Evolutionary conservation across 2,113 vertebrate genomes (phyloP).

Genomic region (Arvicanthis niloticus): DNA sequence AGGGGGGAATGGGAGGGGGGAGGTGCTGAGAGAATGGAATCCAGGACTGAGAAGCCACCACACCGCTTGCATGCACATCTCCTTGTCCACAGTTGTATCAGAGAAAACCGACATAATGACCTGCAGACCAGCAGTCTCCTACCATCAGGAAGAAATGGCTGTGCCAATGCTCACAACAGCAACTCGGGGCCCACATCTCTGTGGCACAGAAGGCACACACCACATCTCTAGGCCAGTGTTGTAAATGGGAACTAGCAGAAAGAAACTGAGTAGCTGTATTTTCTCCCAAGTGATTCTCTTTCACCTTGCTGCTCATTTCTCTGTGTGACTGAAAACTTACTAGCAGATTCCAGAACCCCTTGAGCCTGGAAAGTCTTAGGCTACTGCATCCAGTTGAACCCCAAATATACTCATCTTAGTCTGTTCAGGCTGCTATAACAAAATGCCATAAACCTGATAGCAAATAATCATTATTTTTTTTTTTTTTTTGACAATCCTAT

Average conservation of each 20-base stretch:
- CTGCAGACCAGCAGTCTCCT: background rate
- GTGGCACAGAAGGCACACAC: background rate
- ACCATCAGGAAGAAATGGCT: background rate
- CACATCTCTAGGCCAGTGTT: background rate
- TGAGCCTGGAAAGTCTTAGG: background rate
- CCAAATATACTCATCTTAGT: background rate
- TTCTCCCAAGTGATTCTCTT: conserved; percentile 4
- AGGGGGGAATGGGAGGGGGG: too few species aligned
- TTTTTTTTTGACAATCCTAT: background rate
- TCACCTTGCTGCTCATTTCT: background rate
- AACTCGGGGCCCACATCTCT: background rate
- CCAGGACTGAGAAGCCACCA: background rate
- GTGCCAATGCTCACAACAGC: background rate
- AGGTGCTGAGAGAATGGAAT: too few species aligned
- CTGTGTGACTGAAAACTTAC: conserved; percentile 5
- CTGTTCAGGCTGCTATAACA: background rate
- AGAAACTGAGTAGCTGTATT: background rate
- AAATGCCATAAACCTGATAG: background rate
- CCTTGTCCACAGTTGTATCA: background rate
- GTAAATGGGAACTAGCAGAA: background rate
- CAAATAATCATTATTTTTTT: background rate
- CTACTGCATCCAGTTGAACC: background rate
- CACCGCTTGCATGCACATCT: background rate
- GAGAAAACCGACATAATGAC: background rate
- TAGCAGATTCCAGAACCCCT: conserved; percentile 21